Evolutionary conservation across 2,888 invertebrate species (phyloP), one percentile per base, ranked within the genome.

Genomic region (Tachina grossa): DNA sequence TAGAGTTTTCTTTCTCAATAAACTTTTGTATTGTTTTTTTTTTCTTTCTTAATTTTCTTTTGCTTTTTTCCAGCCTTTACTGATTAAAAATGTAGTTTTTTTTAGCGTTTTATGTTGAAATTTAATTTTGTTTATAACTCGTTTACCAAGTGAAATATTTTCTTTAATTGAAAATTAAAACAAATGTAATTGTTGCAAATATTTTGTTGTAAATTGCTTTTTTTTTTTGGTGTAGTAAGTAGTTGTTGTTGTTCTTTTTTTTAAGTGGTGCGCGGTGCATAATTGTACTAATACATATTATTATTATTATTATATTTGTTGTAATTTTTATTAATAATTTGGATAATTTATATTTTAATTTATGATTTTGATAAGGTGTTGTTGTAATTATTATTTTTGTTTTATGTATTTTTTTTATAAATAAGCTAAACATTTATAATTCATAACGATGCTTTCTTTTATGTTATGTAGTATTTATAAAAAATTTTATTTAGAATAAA

Each of bases 101-200:
- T 87, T 87, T 83, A 81, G 81, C 83, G 80, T 72, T 87, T 88
- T 85, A 69, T 86, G 81, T 87, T 87, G 86, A 87, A 88, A 45
- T 82, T 51, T 86, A 88, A 87, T 87, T 88, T 87, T 84, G 78
- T 84, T 87, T 87, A 90, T 90, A 90, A 90, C 89, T 90, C 91
- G 90, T 90, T 91, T 91, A 90, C 91, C 90, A 89, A 89, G 88
- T 89, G 85, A 83, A 82, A 80, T 80, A 61, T 71, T 68, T 75
- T 69, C 6, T 66, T 85, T 74, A 57, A 22, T 79, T 55, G 69
- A 82, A 74, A 69, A 43, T 80, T 31, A 49, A 82, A 75, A 79
- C 49, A n/a, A 79, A 65, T 69, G 41, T 63, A 63, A 69, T 76
- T 72, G 72, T 55, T 81, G 72, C 61, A 75, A 83, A 76, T 66